Base-by-base conservation (phyloP, 2,888 invertebrate genomes). In the Idaea aversata region DNA sequence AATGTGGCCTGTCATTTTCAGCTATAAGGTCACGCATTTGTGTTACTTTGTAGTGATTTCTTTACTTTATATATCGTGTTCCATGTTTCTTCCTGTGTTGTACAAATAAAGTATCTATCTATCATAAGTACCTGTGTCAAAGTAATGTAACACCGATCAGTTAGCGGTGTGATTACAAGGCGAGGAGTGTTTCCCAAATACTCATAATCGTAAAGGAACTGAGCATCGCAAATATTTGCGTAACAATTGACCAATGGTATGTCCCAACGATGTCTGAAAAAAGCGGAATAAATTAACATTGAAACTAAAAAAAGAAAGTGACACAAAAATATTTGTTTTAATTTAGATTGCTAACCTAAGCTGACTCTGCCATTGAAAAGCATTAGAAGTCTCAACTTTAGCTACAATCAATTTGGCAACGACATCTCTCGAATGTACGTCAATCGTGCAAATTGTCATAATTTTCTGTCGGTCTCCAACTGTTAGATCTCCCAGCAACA, bases 371-470 rank as follows among this genome's bases (percentile, higher is more conserved):
- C 98, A 98, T 77, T 97, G 97, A 82, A 98, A 98, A 4, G 97
- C 97, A 47, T 95, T 94, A 0, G 95, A 94, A 61, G 93, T 94
- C 72, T 98, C 98, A 0, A 98, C 96, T 86, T 97, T 97, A 74
- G 95, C 95, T 0, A 91, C 72, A 66, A 99, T 98, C 81, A 99
- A 95, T 83, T 98, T 98, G 0, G 96, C 95, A 0, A 99, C 97
- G 6, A 99, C 98, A 85, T 99, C 99, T 79, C 99, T 93, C 5
- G 98, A 98, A 81, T 99, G 99, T 1, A 99, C 99, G 83, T 98
- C 98, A 68, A 98, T 98, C 4, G 99, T 99, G 87, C 99, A 99
- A 77, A 99, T 97, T 0, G 99, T 98, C 97, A 98, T 98, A 76
- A 99, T 98, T 88, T 99, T 99, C 87, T 98, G 98, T 15, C 99